Evolutionary conservation across 2,888 invertebrate species (phyloP), one percentile per base, ranked within the genome.

Genomic region (Euphydryas editha): DNA sequence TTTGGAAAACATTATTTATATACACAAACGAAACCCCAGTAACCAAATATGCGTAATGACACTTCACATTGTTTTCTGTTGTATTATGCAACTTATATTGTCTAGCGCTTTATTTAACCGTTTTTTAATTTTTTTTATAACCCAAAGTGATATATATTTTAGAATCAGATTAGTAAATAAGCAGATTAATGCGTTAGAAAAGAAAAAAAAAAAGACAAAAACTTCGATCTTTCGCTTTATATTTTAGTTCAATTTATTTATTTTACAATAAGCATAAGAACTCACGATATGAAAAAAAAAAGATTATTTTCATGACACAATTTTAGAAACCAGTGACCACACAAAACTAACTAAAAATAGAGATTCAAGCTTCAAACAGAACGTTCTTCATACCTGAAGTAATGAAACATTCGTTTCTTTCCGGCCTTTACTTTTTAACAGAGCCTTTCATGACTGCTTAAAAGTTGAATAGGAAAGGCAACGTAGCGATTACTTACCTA

Each of bases 391-490:
- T 64, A 64, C 58, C 58, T 64, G 63, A 64, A 64, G 58, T 64
- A 64, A 64, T 64, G 63, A 64, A 57, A 59, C 58, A 49, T 39
- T 58, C 51, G 46, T 44, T 62, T 67, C 59, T 55, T 59, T 56
- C 57, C 57, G 44, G 62, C 55, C 55, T 57, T 59, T 58, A 64
- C 63, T 60, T 60, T 61, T 68, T 57, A 60, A 64, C 60, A 60
- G 59, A 46, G 63, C 58, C 55, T 57, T 51, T 21, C 56, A 57
- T 61, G 47, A 59, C 61, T 47, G 61, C 58, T 54, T 65, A 58
- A 68, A 61, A 54, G 60, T 55, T 62, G 59, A 68, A 68, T 62
- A 46, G 61, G 57, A 68, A 59, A 55, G 62, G 65, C 54, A 59
- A 68, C 57, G 58, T 49, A 20, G 49, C 59, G 36, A 49, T 49